Conservation (phyloP, 2,888 invertebrate species). For the Axea sp. region DNA sequence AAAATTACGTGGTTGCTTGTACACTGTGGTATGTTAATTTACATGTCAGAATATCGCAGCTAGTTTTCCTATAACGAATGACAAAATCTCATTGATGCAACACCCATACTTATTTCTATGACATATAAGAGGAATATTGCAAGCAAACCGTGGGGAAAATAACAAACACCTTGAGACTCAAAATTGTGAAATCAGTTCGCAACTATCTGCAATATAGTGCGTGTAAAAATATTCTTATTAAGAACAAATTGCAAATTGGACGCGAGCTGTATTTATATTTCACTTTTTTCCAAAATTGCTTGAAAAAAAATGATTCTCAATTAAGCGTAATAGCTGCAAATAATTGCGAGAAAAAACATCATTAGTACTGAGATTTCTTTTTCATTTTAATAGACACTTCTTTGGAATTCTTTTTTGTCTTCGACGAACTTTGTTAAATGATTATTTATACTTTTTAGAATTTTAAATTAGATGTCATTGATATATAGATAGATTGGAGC, state of each 20-base stretch:
- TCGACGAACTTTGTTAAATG: slow-evolving; percentile 42
- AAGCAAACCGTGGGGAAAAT: slow-evolving; percentile 35
- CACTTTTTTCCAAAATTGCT: slow-evolving; percentile 58
- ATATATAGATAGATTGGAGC: too few relatives aligned
- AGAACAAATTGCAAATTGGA: slow-evolving; percentile 43
- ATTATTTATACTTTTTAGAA: slow-evolving; percentile 24
- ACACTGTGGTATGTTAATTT: slow-evolving; percentile 45
- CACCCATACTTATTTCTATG: slow-evolving; percentile 57
- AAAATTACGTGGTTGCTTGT: slow-evolving; percentile 36
- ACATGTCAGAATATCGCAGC: slow-evolving; percentile 39
- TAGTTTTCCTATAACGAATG: slow-evolving; percentile 50
- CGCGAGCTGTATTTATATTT: slow-evolving; percentile 50
- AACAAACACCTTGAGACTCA: slow-evolving; percentile 54
- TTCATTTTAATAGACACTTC: slow-evolving; percentile 44
- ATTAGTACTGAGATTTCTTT: slow-evolving; percentile 55
- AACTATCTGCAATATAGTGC: slow-evolving; percentile 5
- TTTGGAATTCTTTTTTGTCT: slow-evolving; percentile 15
- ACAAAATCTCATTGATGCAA: slow-evolving; percentile 57
- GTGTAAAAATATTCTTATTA: slow-evolving; percentile 50
- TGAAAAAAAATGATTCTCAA: slow-evolving; percentile 49
- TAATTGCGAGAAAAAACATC: slow-evolving; percentile 54
- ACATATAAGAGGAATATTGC: slow-evolving; percentile 51
- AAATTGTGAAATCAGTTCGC: slow-evolving; percentile 54
- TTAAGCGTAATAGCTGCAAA: slow-evolving; percentile 57
- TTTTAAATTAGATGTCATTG: slow-evolving; percentile 22